Conservation (phyloP, 2,113 vertebrate species). For the Dicrurus megarhynchus region DNA sequence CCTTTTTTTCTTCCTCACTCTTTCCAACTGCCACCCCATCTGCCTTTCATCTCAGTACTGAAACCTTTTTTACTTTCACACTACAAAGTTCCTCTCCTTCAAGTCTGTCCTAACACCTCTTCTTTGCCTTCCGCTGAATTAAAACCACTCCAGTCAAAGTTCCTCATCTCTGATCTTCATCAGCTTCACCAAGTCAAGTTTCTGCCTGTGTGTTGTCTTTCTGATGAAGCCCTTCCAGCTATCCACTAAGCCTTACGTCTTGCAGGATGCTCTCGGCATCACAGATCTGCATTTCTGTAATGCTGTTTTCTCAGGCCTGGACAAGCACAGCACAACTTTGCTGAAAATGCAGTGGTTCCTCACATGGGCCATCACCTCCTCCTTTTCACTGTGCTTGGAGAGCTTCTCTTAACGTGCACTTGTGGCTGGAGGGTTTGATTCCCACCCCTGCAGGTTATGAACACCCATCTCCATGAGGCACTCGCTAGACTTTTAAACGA, state of each 20-base stretch:
- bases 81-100: not conserved
- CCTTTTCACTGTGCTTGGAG: not conserved
- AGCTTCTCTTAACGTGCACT: not conserved
- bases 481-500: not conserved
- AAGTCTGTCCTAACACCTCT: conserved; percentile 16
- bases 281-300: not conserved
- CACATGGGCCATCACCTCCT: not conserved
- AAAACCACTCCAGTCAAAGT: not conserved
- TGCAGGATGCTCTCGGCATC: not conserved
- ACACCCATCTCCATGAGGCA: not conserved
- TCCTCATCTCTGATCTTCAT: not conserved
- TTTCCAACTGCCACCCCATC: conserved; percentile 25
- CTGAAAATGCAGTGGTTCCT: not conserved
- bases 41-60: not conserved
- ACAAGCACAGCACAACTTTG: fast-evolving
- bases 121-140: not conserved
- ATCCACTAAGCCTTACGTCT: not conserved
- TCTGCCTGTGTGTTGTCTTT: not conserved
- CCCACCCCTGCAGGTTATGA: not conserved
- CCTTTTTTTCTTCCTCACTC: not conserved
- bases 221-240: not conserved
- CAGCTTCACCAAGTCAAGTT: not conserved
- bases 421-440: not conserved
- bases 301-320: not conserved
- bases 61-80: not conserved